Conservation (phyloP, 2,113 vertebrate genomes). For the Myodes glareolus region DNA sequence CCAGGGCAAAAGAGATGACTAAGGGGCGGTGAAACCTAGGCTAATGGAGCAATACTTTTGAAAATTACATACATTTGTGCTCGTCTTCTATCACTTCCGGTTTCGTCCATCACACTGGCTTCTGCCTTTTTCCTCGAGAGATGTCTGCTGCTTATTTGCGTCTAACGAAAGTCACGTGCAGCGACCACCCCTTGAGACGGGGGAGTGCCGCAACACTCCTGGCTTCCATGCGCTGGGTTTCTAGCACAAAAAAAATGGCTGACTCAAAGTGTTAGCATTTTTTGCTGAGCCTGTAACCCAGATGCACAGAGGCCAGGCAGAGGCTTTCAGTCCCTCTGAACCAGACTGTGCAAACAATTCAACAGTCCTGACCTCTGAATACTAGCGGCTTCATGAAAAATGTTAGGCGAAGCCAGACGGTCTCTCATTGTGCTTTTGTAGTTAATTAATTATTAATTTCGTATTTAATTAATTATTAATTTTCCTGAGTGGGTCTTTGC, state of each 20-base stretch:
- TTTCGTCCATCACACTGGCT: conserved; percentile 60
- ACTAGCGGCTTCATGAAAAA: neutral
- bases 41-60: conserved; percentile 66
- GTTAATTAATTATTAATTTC: neutral
- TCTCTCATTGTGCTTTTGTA: neutral
- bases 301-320: neutral
- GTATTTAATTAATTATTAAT: neutral
- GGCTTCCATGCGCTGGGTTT: neutral
- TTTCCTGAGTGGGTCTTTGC: neutral
- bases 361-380: conserved; percentile 2
- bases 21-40: conserved; percentile 54
- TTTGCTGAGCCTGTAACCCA: neutral
- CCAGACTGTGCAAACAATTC: neutral
- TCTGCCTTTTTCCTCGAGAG: neutral
- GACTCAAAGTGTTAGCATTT: neutral
- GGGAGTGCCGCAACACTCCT: neutral
- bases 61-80: conserved; percentile 58
- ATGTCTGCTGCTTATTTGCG: neutral
- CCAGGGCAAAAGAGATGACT: conserved; percentile 49
- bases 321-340: neutral
- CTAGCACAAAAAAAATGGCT: neutral
- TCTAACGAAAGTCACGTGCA: neutral
- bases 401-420: neutral
- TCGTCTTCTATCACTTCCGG: neutral
- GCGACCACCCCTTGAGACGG: neutral